Conservation (phyloP, 2,797 vertebrate genomes). For the Pyrocephalus nanus region DNA sequence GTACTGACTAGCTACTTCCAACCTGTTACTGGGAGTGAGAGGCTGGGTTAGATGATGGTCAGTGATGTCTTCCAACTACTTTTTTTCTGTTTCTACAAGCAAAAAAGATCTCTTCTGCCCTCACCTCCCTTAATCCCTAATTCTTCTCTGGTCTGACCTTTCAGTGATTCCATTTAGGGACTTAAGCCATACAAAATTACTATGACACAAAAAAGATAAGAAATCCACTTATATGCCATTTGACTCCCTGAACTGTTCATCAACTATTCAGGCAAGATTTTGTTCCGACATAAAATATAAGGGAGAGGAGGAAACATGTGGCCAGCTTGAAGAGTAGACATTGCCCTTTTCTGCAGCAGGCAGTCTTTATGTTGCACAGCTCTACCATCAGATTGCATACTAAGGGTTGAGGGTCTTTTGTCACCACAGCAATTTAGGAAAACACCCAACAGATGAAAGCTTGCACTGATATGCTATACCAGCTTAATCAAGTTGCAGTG, state of each 20-base stretch:
- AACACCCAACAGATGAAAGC: neutral
- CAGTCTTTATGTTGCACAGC: neutral
- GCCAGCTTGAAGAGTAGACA: neutral
- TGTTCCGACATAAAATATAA: neutral
- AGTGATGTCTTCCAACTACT: rapidly evolving
- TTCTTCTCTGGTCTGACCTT: neutral
- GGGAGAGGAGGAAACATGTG: neutral
- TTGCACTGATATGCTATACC: neutral
- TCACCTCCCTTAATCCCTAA: neutral
- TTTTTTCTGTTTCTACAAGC: neutral
- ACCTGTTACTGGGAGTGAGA: neutral
- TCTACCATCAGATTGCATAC: neutral
- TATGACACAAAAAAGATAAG: neutral
- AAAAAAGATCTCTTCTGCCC: neutral
- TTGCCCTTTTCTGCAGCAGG: neutral
- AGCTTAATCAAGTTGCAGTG: neutral
- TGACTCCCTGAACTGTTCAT: neutral
- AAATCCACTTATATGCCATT: rapidly evolving
- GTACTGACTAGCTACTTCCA: neutral
- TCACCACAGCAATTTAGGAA: neutral
- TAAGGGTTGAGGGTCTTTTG: rapidly evolving
- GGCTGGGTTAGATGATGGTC: neutral
- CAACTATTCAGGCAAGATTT: neutral
- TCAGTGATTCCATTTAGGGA: neutral
- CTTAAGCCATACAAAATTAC: neutral